phyloP scores from a whole-genome alignment of 2,888 invertebrate genomes.

The Scaptomyza cyrtandrae region DNA sequence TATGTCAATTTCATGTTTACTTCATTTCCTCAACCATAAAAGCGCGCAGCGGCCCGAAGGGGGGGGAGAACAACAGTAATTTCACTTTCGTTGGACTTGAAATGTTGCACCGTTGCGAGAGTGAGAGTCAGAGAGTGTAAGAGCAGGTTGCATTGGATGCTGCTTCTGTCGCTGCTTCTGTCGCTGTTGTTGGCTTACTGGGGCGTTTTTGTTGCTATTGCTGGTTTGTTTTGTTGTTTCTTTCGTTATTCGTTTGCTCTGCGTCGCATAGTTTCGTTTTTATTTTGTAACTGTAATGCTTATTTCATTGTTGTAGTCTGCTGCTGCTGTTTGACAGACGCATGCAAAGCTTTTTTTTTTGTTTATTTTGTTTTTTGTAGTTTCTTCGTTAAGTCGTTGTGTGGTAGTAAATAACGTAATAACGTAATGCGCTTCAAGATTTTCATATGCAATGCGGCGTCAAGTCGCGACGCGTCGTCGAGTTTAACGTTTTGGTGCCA shows the following conservation, averaged over 20 bases:
- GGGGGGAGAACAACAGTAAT: slow-evolving; percentile 48
- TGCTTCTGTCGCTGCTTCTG: slow-evolving; percentile 27
- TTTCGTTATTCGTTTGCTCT: slow-evolving; percentile 36
- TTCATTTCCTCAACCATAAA: slow-evolving; percentile 75
- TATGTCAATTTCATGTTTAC: slow-evolving; percentile 80
- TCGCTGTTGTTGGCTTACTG: slow-evolving; percentile 37
- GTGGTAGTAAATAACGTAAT: slow-evolving; percentile 56
- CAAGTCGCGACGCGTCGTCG: slow-evolving; percentile 32
- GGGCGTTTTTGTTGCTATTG: slow-evolving; percentile 54
- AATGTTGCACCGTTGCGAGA: slow-evolving; percentile 59
- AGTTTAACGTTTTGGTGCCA: slow-evolving; percentile 80
- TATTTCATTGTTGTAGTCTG: slow-evolving; percentile 57
- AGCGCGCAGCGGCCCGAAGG: slow-evolving; percentile 21
- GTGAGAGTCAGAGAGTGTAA: slow-evolving; percentile 28
- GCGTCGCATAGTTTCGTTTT: slow-evolving; percentile 65
- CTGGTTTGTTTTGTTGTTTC: slow-evolving; percentile 2
- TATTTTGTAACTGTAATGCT: slow-evolving; percentile 77
- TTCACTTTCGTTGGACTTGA: slow-evolving; percentile 82
- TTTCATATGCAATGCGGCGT: slow-evolving; percentile 66
- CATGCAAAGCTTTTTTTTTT: slow-evolving; percentile 47
- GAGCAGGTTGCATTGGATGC: slow-evolving; percentile 56
- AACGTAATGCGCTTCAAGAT: slow-evolving; percentile 74
- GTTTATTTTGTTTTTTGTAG: slow-evolving; percentile 19
- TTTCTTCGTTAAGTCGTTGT: slow-evolving; percentile 29
- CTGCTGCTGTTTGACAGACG: slow-evolving; percentile 34